These are phyloP conservation scores for Oreocharis arfaki DNA, from an alignment of 2,113 vertebrate species.

Conservation along the genomic window DNA sequence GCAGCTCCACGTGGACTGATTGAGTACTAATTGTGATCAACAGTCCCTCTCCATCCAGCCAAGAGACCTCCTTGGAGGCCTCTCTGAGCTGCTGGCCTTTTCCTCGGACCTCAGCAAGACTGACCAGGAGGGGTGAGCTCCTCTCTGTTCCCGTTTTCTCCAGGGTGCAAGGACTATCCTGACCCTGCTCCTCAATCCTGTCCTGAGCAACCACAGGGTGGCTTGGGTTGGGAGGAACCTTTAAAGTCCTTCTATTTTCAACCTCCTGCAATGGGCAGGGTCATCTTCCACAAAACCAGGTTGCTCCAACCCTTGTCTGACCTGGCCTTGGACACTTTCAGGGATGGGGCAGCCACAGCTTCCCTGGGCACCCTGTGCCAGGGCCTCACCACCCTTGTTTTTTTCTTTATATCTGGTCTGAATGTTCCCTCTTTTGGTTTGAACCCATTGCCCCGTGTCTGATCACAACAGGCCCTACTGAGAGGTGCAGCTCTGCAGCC, in stretches of 20 bases:
- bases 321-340: neutral
- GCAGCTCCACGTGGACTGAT: rapidly evolving
- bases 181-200: neutral
- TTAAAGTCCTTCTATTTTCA: neutral
- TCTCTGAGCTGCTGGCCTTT: neutral
- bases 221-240: neutral
- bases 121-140: neutral
- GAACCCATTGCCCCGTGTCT: neutral
- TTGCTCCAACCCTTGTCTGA: rapidly evolving
- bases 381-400: rapidly evolving
- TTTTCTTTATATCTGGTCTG: neutral
- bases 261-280: neutral
- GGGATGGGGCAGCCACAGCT: neutral
- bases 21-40: neutral
- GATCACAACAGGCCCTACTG: neutral
- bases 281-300: neutral
- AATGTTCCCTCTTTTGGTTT: neutral
- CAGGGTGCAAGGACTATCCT: neutral
- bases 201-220: neutral
- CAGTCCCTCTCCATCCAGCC: neutral
- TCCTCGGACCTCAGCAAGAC: neutral
- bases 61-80: neutral
- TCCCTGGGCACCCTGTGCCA: neutral
- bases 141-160: neutral
- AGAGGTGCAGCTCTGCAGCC: neutral